Conservation (phyloP, 2,888 invertebrate genomes). For the Pandemis heparana region DNA sequence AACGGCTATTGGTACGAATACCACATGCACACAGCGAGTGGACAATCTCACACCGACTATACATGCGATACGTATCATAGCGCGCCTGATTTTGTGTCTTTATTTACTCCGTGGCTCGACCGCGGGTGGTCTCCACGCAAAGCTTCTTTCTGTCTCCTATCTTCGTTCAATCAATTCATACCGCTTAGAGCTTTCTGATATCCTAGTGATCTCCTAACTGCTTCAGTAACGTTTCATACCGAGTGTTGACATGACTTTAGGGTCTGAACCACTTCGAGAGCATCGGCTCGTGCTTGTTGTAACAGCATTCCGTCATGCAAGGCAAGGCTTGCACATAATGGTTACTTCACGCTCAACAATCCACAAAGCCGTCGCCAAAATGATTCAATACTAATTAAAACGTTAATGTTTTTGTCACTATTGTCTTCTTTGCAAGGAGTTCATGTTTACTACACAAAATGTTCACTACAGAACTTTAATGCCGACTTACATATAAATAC, state of each 20-base stretch:
- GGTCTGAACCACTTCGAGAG: constrained; percentile 2
- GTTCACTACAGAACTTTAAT: background rate
- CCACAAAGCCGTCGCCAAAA: constrained; percentile 15
- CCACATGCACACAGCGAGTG: background rate
- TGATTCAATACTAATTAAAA: constrained; percentile 34
- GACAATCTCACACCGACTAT: background rate
- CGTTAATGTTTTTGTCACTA: constrained; percentile 27
- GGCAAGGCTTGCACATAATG: constrained; percentile 33
- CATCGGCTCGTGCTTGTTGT: constrained; percentile 14
- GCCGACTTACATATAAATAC: no score
- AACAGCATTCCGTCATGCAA: constrained; percentile 39
- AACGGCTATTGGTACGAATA: no score
- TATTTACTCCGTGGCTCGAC: constrained; percentile 1
- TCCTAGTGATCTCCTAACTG: background rate
- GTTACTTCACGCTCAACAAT: constrained; percentile 34
- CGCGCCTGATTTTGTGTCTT: background rate
- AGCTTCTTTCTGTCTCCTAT: background rate
- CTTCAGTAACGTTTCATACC: background rate
- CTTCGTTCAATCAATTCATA: constrained; percentile 1
- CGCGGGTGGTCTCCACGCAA: constrained; percentile 29
- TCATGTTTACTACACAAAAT: constrained; percentile 1
- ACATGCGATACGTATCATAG: background rate
- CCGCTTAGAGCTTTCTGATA: background rate
- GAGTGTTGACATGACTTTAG: background rate
- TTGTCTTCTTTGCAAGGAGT: constrained; percentile 21